These are phyloP conservation scores for Bombus waltoni DNA, from an alignment of 1,140 invertebrate genomes.

Conservation along the genomic window DNA sequence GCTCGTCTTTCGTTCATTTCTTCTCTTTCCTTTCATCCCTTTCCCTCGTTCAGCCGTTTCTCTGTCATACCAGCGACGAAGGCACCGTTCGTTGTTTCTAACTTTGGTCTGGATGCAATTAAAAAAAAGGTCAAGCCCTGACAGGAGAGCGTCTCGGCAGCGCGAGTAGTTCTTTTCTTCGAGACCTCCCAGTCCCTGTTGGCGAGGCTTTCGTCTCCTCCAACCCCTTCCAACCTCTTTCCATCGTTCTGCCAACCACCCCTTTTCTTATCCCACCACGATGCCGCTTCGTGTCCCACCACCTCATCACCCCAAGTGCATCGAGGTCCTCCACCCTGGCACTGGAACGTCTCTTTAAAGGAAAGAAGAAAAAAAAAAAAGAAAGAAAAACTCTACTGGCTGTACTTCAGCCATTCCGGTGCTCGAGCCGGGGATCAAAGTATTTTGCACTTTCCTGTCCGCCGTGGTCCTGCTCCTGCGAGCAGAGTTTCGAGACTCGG, in stretches of 20 bases:
- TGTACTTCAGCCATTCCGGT: conserved; percentile 30
- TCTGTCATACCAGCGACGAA: not conserved
- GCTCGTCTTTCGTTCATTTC: conserved; percentile 3
- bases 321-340: conserved; percentile 41
- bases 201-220: conserved; percentile 45
- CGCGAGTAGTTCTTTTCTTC: conserved; percentile 50
- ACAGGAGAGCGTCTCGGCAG: conserved; percentile 57
- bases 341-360: conserved; percentile 45
- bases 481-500: too few relatives aligned
- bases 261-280: not conserved
- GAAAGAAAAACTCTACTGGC: conserved; percentile 20
- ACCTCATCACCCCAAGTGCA: conserved; percentile 26
- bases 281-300: not conserved
- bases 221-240: conserved; percentile 1
- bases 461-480: not conserved
- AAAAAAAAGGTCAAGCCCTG: conserved; percentile 76
- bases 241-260: not conserved
- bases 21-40: not conserved
- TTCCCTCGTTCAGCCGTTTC: not conserved
- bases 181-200: conserved; percentile 27
- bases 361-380: conserved; percentile 8
- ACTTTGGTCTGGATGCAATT: conserved; percentile 73
- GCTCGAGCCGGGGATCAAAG: conserved; percentile 24
- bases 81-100: conserved; percentile 49
- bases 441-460: conserved; percentile 27